Base-by-base conservation (phyloP, 2,888 invertebrate genomes). In the Carterocephalus palaemon region DNA sequence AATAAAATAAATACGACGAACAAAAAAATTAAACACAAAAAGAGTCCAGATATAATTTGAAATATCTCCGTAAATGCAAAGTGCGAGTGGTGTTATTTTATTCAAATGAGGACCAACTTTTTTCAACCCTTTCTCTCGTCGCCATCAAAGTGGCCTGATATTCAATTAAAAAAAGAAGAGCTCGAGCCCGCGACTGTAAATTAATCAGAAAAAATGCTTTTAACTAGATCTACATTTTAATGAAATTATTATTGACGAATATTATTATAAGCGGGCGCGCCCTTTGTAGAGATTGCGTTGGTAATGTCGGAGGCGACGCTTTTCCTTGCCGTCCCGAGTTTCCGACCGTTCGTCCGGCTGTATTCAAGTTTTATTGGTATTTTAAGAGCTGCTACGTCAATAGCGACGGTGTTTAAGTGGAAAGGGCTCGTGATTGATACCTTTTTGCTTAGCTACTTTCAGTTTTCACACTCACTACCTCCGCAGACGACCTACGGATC, bases 201-300 rank as follows among this genome's bases (percentile, higher is more conserved):
- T 86, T 85, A 85, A 85, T 85, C 84, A 85, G 83, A 85, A 86
- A 86, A 86, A 86, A 86, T 85, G 86, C 85, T 86, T 86, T 86
- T 85, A 86, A 85, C 86, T 85, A 85, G 82, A 86, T 86, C 85
- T 86, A 86, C 86, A 86, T 86, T 85, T 86, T 85, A 83, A 86
- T 85, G 85, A 85, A 86, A 86, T 86, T 85, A 86, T 86, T 86
- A 86, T 85, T 85, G 85, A 85, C 83, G 76, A 81, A 77, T 75
- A 81, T 86, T 82, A 82, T 75, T 58, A 77, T 77, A 79, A 80
- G 79, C 75, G 75, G 71, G 64, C 64, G 69, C 60, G 56, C 69
- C 68, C 65, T 68, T 78, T 74, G 76, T 69, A 47, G 64, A 67
- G 81, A 82, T 83, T 82, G 75, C 66, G 72, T 70, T 60, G 56